These are phyloP conservation scores for Drosophila meridiana DNA, from an alignment of 2,888 invertebrate genomes.

Conservation along the genomic window DNA sequence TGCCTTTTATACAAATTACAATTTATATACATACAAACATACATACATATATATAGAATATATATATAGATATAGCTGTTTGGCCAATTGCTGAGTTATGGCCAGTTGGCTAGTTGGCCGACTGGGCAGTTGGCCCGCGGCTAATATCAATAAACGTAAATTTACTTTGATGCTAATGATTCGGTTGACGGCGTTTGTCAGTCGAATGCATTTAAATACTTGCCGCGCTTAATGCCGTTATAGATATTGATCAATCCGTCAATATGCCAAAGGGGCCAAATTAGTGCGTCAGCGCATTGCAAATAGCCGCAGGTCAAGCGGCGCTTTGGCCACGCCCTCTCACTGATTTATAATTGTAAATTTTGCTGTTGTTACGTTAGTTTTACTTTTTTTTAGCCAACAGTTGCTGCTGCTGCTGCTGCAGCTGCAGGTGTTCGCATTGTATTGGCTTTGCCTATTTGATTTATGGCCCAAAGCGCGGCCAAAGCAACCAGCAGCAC, in stretches of 20 bases:
- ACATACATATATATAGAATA: background rate
- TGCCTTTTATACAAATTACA: constrained; percentile 49
- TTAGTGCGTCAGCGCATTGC: constrained; percentile 55
- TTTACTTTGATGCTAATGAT: constrained; percentile 71
- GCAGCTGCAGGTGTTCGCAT: constrained; percentile 57
- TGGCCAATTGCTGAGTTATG: constrained; percentile 36
- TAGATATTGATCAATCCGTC: constrained; percentile 50
- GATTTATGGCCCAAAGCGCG: constrained; percentile 57
- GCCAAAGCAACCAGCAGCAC: constrained; percentile 41
- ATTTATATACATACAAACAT: constrained; percentile 26
- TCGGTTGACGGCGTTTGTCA: constrained; percentile 48
- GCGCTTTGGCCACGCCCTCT: constrained; percentile 14
- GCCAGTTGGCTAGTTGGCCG: constrained; percentile 11
- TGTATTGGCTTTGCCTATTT: constrained; percentile 40
- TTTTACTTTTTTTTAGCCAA: constrained; percentile 8
- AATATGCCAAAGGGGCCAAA: constrained; percentile 54
- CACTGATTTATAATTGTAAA: constrained; percentile 38
- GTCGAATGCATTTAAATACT: constrained; percentile 14
- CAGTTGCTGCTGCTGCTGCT: constrained; percentile 4
- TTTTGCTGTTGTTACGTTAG: background rate
- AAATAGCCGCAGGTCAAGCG: constrained; percentile 40
- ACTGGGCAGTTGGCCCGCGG: constrained; percentile 21
- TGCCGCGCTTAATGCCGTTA: constrained; percentile 32
- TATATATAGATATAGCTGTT: background rate
- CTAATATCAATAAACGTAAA: constrained; percentile 56